Conservation (phyloP, 2,888 invertebrate genomes). For the Drosophila longiperda region DNA sequence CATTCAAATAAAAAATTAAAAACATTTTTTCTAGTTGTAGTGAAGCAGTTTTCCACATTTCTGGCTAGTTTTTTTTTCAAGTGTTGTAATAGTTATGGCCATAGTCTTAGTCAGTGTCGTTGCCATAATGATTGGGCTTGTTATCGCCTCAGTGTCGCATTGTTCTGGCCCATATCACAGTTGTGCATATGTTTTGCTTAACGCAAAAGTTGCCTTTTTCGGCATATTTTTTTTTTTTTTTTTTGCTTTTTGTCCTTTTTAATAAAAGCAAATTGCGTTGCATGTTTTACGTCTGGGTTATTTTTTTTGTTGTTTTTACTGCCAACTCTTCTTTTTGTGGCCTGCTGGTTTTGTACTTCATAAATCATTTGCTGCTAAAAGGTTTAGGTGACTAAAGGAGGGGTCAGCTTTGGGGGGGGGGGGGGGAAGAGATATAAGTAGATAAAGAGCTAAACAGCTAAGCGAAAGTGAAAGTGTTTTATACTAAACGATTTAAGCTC, state of each 20-base stretch:
- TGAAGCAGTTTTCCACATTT: too few species aligned
- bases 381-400: slow-evolving; percentile 54
- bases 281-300: slow-evolving; percentile 67
- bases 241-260: slow-evolving; percentile 63
- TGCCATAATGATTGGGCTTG: slow-evolving; percentile 78
- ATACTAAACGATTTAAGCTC: slow-evolving; percentile 6
- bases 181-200: slow-evolving; percentile 49
- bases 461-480: slow-evolving; percentile 33
- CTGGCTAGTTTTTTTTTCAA: not conserved
- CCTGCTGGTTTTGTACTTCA: slow-evolving; percentile 59
- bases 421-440: slow-evolving; percentile 28
- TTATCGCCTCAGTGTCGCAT: slow-evolving; percentile 74
- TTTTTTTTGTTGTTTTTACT: slow-evolving; percentile 18
- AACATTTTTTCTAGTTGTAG: too few species aligned
- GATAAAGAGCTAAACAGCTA: slow-evolving; percentile 58
- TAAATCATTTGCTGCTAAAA: slow-evolving; percentile 76
- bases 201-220: slow-evolving; percentile 36
- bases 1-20: too few species aligned
- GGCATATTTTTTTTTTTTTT: slow-evolving; percentile 36
- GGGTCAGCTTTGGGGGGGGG: slow-evolving; percentile 14
- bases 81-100: slow-evolving; percentile 40
- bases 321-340: not conserved
- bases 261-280: slow-evolving; percentile 80
- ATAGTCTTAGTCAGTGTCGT: slow-evolving; percentile 41
- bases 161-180: slow-evolving; percentile 56